Evolutionary conservation across 2,888 invertebrate species (phyloP).

Genomic region (Enchytraeus crypticus): DNA sequence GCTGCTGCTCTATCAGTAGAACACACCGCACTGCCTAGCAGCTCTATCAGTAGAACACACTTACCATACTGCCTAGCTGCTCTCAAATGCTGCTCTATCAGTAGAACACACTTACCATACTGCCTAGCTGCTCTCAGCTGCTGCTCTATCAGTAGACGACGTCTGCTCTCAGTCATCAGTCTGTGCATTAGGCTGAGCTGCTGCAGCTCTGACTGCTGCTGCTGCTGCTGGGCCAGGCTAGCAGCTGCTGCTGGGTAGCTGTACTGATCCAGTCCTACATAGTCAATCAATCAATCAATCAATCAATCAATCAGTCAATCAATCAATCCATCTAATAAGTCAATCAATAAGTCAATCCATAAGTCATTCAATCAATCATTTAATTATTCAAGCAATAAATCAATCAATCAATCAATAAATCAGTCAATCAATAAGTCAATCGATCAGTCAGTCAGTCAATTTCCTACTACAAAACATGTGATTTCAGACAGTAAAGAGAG

Average conservation of each 20-base stretch:
- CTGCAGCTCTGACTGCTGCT: conserved; percentile 6
- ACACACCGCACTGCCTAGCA: neutral
- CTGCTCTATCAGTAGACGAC: conserved; percentile 37
- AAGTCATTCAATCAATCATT: no score
- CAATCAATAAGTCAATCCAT: no score
- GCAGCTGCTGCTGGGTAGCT: neutral
- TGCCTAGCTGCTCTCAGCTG: conserved; percentile 18
- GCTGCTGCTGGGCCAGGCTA: neutral
- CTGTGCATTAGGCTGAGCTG: conserved; percentile 36
- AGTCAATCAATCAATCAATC: neutral
- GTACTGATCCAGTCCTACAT: neutral
- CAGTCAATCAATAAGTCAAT: no score
- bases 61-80: no score
- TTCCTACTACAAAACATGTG: no score
- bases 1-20: neutral
- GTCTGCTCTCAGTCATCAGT: conserved; percentile 32
- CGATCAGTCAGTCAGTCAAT: no score
- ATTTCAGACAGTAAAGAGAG: no score
- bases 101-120: neutral
- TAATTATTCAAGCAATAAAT: no score
- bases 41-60: conserved; percentile 23
- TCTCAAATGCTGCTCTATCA: no score
- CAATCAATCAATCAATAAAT: no score
- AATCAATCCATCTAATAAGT: no score
- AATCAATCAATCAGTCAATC: no score